Base-by-base conservation (phyloP, 1,140 invertebrate genomes). In the Cotesia typhae region DNA sequence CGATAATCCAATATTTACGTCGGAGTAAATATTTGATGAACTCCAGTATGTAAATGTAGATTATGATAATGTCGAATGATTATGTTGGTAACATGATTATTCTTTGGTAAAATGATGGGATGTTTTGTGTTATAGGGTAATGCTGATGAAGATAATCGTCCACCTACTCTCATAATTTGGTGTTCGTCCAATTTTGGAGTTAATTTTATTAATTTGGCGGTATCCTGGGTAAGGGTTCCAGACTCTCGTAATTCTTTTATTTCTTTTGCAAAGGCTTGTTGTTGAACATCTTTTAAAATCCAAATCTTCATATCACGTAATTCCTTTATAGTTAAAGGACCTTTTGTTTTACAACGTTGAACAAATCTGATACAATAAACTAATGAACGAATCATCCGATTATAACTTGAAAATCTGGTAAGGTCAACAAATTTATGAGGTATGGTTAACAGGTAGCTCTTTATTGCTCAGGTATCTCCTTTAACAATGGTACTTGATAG, bases 1-100 rank as follows among this genome's bases (percentile, higher is more conserved):
- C 70, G 4, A 83, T 57, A 4, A 77, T 72, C 83, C 82, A 85
- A 28, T 75, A 77, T 38, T 47, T 36, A 63, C 78, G 70, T 36
- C 70, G 47, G 3, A 71, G 28, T 12, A 28, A 72, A 61, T 4
- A 64, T 59, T 10, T 14, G 36, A 59, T 72, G 70, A 41, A 67
- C 9, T 0, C 64, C 60, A 5, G 70, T 55, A 60, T 72, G 70
- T n/a, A 51, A 53, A 36, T 20, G 17, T 4, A 17, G 6, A 36
- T 72, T 51, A 12, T 72, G 70, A 5, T 17, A 14, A 12, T 72
- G 61, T 51, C 35, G 17, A 47, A 71, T 71, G 3, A 71, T 73
- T 4, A 68, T n/a, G 12, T 69, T 41, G 1, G 72, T 73, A 53
- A 73, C 67, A 38, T 59, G 47, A 64, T 73, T 14, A 69, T 38